These are phyloP conservation scores for Saguinus oedipus DNA, from an alignment of 2,797 vertebrate species.

Conservation along the genomic window DNA sequence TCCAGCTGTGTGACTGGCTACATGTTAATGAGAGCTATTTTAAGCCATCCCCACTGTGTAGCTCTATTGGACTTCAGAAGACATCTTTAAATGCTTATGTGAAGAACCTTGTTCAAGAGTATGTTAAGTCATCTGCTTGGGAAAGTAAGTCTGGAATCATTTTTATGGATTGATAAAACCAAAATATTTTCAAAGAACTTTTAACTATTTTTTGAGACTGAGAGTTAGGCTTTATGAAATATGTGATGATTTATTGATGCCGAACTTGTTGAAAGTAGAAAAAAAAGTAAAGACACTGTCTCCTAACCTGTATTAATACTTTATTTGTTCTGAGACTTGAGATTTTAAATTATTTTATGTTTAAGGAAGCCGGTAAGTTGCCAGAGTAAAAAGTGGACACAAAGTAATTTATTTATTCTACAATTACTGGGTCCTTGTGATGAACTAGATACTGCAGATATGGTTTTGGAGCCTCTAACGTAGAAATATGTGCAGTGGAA, in stretches of 20 bases:
- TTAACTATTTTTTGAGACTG: background rate
- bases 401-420: background rate
- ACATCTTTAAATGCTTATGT: slow-evolving; percentile 83
- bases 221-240: background rate
- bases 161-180: background rate
- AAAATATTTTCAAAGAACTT: background rate
- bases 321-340: background rate
- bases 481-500: background rate
- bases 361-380: background rate
- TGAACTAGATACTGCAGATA: background rate
- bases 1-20: slow-evolving; percentile 92
- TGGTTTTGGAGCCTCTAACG: background rate
- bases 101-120: slow-evolving; percentile 84
- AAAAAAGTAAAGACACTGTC: background rate
- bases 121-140: slow-evolving; percentile 85
- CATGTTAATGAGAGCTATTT: slow-evolving; percentile 87
- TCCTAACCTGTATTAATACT: background rate
- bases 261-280: background rate
- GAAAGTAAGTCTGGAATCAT: slow-evolving; percentile 84
- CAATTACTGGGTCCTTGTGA: background rate
- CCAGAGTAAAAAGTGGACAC: background rate
- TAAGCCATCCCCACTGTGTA: slow-evolving; percentile 67
- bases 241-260: background rate
- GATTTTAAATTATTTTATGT: background rate
- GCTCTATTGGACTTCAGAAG: background rate